Base-by-base conservation (phyloP, 2,797 vertebrate genomes). In the Clarias platycephalus region DNA sequence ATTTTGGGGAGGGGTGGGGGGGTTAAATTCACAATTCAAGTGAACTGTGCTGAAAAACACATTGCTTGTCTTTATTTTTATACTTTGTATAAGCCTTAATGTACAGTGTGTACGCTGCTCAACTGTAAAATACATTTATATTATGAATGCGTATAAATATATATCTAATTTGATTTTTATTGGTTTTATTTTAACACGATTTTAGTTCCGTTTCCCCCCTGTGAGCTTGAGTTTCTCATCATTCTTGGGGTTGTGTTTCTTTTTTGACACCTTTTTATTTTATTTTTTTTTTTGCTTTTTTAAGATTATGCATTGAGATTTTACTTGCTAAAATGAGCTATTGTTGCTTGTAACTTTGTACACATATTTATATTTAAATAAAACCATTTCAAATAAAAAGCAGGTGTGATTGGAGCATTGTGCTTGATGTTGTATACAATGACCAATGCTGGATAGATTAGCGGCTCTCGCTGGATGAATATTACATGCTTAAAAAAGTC, bases 281-380 rank as follows among this genome's bases (percentile, higher is more conserved):
- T n/a, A n/a, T n/a, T n/a, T 66, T 82, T 64, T 63, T 18, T 71
- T 72, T 49, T 13, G 49, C 37, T 88, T 94, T 93, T 91, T 93
- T 93, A 92, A 91, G 90, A 94, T 93, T 93, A 93, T 92, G 94
- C 93, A 95, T 93, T 92, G 91, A 94, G 91, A 90, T 91, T 95
- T 95, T 92, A 94, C 94, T 95, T 95, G 94, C 93, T 94, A 93
- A 93, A 93, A 93, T 87, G 91, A 95, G 92, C 94, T 93, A 94
- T 91, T 91, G 92, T 95, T 94, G 95, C 95, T 95, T 95, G 95
- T 95, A 95, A 94, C 94, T 96, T 96, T 96, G 95, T 96, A 96
- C 94, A 95, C 95, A 95, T 95, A 96, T 96, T 96, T 96, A 96
- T 96, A 96, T 96, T 96, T 94, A 95, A 96, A 95, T 95, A 95